phyloP scores from a whole-genome alignment of 1,140 invertebrate species.

The Sweltsa coloradensis region DNA sequence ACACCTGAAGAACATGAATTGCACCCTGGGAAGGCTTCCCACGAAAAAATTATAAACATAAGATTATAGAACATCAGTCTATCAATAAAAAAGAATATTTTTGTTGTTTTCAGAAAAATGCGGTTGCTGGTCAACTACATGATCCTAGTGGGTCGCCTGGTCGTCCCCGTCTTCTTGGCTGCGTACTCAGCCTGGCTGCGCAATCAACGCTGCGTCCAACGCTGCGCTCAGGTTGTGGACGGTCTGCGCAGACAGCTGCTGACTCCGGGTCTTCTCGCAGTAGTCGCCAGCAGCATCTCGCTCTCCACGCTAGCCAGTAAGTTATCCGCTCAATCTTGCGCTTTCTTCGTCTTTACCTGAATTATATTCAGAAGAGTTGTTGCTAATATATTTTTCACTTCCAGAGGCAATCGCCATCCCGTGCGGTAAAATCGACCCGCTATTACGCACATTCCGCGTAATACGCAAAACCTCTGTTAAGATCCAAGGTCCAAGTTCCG shows the following conservation, averaged over 20 bases:
- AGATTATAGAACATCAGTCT: no score
- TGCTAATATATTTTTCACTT: neutral
- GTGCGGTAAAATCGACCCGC: neutral
- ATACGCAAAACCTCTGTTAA: neutral
- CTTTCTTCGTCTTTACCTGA: neutral
- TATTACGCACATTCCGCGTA: neutral
- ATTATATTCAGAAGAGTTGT: neutral
- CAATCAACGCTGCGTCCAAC: neutral
- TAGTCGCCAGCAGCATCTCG: no score
- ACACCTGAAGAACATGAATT: no score
- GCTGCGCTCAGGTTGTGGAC: no score
- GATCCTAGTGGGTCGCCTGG: neutral
- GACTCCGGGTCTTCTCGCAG: no score
- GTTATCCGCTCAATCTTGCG: neutral
- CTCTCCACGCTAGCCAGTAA: neutral
- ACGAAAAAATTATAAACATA: no score
- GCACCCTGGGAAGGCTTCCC: no score
- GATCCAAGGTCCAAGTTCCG: neutral
- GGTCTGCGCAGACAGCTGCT: neutral
- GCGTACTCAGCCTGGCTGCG: slow-evolving; percentile 2
- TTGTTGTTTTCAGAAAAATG: no score
- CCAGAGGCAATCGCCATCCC: neutral
- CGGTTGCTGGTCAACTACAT: neutral
- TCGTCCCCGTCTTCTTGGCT: slow-evolving; percentile 2
- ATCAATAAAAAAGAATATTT: no score